Evolutionary conservation across 2,113 vertebrate species (phyloP), one percentile per base, ranked within the genome.

Genomic region (Callaeas wilsoni): DNA sequence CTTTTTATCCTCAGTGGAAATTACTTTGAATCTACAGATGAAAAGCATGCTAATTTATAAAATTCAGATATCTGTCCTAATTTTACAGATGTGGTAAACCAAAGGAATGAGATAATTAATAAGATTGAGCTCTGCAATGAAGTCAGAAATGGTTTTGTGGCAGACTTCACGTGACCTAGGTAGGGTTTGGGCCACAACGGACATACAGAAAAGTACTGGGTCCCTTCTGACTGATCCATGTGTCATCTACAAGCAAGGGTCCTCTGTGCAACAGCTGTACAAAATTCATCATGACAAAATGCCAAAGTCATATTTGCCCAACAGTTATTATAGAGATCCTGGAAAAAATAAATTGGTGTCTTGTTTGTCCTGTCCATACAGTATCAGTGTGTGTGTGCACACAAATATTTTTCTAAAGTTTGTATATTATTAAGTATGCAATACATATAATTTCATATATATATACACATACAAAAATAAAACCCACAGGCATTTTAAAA

Each of bases 41-140:
- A 95, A 96, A 95, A 95, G 87, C 63, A 88, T 95, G 84, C 91
- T 94, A 96, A 97, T 96, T 95, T 93, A 55, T 96, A 80, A 93
- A 96, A 91, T 86, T 91, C 4, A 0, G 57, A 33, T 96, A 90
- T 93, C 74, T 87, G 93, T 80, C 94, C 95, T 73, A 80, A 92
- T 96, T 97, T 94, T 94, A 63, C 59, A 86, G 85, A 84, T 80
- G 76, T 91, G 75, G 94, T 90, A 90, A 88, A 91, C 78, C 70
- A 70, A 76, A 90, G 87, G 78, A 88, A 83, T 65, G 70, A 74
- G 91, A 77, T 91, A 85, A 96, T 94, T 91, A 96, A 70, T 85
- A 73, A 82, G 77, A 71, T 13, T 70, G 88, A 93, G 62, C 74
- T 82, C 60, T 53, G 49, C 84, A 87, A 2, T 52, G 53, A 94